Conservation (phyloP, 2,888 invertebrate species). For the Nasonia oneida region DNA sequence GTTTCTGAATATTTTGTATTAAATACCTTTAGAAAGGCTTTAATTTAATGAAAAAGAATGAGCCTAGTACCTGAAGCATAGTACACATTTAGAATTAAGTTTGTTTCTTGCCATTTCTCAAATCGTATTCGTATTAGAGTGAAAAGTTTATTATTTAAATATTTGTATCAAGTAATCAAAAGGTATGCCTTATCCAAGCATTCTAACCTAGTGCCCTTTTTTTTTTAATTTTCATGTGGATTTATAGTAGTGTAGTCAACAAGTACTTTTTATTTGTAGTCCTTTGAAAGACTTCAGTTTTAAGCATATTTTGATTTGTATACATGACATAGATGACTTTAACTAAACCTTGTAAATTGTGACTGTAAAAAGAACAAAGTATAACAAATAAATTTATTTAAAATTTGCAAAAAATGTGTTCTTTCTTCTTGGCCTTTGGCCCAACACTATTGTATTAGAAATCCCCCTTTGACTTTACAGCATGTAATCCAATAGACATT, state of each 20-base stretch:
- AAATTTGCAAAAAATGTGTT: slow-evolving; percentile 29
- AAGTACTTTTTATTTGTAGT: slow-evolving; percentile 48
- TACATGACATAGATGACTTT: slow-evolving; percentile 15
- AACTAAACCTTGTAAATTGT: slow-evolving; percentile 25
- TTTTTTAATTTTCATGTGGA: slow-evolving; percentile 32
- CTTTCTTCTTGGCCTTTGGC: neutral
- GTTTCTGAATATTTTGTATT: neutral
- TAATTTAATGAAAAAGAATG: slow-evolving; percentile 32
- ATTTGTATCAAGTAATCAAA: slow-evolving; percentile 41
- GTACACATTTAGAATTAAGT: slow-evolving; percentile 68
- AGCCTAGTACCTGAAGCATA: slow-evolving; percentile 72
- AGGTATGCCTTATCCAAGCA: slow-evolving; percentile 35
- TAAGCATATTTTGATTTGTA: slow-evolving; percentile 20
- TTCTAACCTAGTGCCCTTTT: slow-evolving; percentile 52
- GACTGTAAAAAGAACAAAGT: slow-evolving; percentile 42
- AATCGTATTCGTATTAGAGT: slow-evolving; percentile 10
- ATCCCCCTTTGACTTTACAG: neutral
- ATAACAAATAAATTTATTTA: slow-evolving; percentile 46
- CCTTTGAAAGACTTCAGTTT: slow-evolving; percentile 49
- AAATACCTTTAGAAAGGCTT: slow-evolving; percentile 36
- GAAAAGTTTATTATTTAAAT: slow-evolving; percentile 23
- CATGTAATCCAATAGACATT: neutral
- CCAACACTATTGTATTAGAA: neutral
- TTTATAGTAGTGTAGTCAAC: slow-evolving; percentile 28
- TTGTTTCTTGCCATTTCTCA: slow-evolving; percentile 57